Evolutionary conservation across 2,888 invertebrate genomes (phyloP).

Genomic region (Eristalis pertinax): DNA sequence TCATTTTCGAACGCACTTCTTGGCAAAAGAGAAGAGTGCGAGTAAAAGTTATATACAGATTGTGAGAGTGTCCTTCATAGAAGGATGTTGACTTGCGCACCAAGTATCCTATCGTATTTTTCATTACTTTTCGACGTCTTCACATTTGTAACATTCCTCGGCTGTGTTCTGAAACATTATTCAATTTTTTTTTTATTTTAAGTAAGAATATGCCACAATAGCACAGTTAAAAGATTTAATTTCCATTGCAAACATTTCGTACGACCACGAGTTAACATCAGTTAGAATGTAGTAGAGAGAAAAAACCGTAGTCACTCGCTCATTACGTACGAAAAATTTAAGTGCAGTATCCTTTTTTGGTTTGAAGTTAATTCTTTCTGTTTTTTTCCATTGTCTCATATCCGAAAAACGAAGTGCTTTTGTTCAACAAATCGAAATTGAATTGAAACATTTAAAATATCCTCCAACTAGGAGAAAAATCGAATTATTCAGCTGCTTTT

Average conservation of each 20-base stretch:
- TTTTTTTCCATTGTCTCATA: neutral
- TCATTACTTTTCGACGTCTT: constrained; percentile 54
- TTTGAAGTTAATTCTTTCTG: neutral
- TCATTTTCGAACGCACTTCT: neutral
- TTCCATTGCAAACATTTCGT: constrained; percentile 24
- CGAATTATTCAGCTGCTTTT: constrained; percentile 22
- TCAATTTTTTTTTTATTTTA: constrained; percentile 66
- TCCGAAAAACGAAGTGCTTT: constrained; percentile 20
- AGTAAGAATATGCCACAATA: constrained; percentile 55
- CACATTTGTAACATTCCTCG: constrained; percentile 57
- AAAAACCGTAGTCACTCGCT: neutral
- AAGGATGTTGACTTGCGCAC: constrained; percentile 63
- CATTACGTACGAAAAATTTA: constrained; percentile 34
- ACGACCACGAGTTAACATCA: constrained; percentile 19
- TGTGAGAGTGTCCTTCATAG: constrained; percentile 19
- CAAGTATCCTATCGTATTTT: constrained; percentile 24
- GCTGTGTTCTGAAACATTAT: constrained; percentile 57
- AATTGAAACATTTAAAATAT: neutral
- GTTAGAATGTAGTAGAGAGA: constrained; percentile 35
- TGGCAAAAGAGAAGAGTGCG: neutral
- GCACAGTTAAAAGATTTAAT: constrained; percentile 10
- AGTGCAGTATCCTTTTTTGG: constrained; percentile 32
- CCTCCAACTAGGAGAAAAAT: neutral
- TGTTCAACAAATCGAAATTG: neutral
- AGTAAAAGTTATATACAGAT: neutral